Percentiles rank a stretch among this genome's conserved stretches.
phyloP scores from a whole-genome alignment of 2,113 vertebrate species.

The Halichoerus grypus region DNA sequence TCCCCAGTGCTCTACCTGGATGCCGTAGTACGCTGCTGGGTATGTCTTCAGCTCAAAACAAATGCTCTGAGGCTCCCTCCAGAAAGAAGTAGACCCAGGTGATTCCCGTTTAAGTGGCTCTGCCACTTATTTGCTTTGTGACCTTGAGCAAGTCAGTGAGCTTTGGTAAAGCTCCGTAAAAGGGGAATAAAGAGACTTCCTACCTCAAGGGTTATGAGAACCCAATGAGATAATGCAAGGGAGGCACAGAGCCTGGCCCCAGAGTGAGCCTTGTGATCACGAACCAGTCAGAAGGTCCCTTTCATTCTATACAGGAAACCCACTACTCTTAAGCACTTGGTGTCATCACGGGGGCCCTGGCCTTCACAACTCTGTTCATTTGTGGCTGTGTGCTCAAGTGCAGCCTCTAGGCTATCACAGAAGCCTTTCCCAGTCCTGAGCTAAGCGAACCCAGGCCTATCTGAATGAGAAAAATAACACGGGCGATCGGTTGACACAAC shows the following conservation, averaged over 20 bases:
- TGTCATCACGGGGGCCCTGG: not conserved
- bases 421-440: not conserved
- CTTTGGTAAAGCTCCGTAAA: not conserved
- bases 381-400: not conserved
- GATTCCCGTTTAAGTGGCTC: not conserved
- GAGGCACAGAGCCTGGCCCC: not conserved
- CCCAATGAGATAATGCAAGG: not conserved
- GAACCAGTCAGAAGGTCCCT: not conserved
- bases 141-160: not conserved
- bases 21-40: not conserved
- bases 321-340: not conserved
- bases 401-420: not conserved
- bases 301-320: slow-evolving; percentile 53
- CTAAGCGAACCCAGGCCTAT: not conserved
- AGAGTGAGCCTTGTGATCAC: not conserved
- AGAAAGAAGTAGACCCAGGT: not conserved
- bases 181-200: not conserved
- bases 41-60: not conserved
- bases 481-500: not conserved
- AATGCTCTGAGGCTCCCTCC: not conserved
- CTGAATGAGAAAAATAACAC: not conserved
- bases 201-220: slow-evolving; percentile 6
- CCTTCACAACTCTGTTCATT: not conserved
- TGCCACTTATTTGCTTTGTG: not conserved
- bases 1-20: not conserved